Percentiles rank a stretch among this genome's conserved stretches.
phyloP scores from a whole-genome alignment of 2,888 invertebrate genomes.

The Volucella inflata region DNA sequence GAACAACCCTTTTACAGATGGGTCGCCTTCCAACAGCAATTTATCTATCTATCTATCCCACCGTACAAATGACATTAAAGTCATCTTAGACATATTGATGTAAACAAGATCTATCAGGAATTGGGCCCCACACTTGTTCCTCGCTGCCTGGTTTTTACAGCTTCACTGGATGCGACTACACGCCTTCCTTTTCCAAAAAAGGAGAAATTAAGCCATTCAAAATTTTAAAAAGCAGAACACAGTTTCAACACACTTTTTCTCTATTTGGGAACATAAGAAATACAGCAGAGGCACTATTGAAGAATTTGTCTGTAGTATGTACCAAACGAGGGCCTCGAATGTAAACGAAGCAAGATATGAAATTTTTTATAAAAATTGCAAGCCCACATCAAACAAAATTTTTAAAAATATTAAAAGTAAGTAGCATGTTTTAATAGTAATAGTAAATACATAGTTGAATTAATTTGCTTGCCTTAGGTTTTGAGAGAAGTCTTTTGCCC shows the following conservation, averaged over 20 bases:
- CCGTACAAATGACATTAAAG: too few species aligned
- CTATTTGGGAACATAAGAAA: constrained; percentile 2
- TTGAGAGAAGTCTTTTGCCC: too few species aligned
- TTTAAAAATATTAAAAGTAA: constrained; percentile 6
- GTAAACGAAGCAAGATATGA: neutral
- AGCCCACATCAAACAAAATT: constrained; percentile 1
- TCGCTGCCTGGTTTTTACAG: neutral
- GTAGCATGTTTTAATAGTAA: neutral
- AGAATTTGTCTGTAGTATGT: constrained; percentile 2
- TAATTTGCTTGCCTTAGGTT: too few species aligned
- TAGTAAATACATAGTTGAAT: too few species aligned
- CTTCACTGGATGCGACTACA: too few species aligned
- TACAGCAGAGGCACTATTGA: neutral
- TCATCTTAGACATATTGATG: too few species aligned
- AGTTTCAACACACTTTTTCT: neutral
- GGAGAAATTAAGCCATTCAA: neutral
- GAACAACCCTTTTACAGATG: constrained; percentile 21
- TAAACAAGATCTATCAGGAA: too few species aligned
- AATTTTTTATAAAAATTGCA: constrained; percentile 2
- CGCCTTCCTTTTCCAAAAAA: neutral
- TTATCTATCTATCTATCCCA: too few species aligned
- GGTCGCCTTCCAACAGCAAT: neutral
- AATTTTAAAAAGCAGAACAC: constrained; percentile 1
- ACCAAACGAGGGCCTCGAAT: neutral
- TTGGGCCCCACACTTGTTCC: neutral